Evolutionary conservation across 1,140 invertebrate species (phyloP), one percentile per base, ranked within the genome.

Genomic region (Spodoptera frugiperda): DNA sequence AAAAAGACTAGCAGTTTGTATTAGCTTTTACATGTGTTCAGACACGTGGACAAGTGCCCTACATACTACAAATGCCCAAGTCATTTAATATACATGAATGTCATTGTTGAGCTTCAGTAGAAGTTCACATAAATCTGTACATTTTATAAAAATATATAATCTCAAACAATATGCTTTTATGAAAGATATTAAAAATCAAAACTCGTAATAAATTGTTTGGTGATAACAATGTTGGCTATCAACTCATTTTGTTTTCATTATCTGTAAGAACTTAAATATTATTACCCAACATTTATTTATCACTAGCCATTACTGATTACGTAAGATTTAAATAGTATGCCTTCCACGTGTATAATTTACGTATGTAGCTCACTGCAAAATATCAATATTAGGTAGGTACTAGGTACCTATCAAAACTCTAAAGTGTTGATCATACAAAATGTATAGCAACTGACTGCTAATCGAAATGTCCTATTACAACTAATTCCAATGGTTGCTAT

Each of bases 281-380:
- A 72, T 72, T 72, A 57, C 68, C 55, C 51, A 72, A 72, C 33
- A 72, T 65, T 25, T 63, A 55, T 55, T 72, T 55, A 72, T 72
- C 68, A 72, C 30, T 21, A 21, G 30, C 53, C 19, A 46, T 55
- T 72, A 72, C 53, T 72, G 51, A 72, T 72, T 72, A 72, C 53
- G 30, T 72, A 57, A 55, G 53, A 67, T 67, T 67, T 67, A 49
- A 65, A 71, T 48, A 44, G 44, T 57, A 17, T 72, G 33, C 11
- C 33, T 9, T 57, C 33, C 53, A 57, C 68, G 19, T 72, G 49
- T 53, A 25, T 49, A 17, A 61, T 30, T 21, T 67, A 67, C 21
- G 11, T 19, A 30, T 14, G 14, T 39, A 68, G 14, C 14, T 49
- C 14, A 2, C 10, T 11, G 1, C 1, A 17, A 15, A 17, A 53